These are phyloP conservation scores for Epinephelus moara DNA, from an alignment of 2,113 vertebrate genomes.

Conservation along the genomic window DNA sequence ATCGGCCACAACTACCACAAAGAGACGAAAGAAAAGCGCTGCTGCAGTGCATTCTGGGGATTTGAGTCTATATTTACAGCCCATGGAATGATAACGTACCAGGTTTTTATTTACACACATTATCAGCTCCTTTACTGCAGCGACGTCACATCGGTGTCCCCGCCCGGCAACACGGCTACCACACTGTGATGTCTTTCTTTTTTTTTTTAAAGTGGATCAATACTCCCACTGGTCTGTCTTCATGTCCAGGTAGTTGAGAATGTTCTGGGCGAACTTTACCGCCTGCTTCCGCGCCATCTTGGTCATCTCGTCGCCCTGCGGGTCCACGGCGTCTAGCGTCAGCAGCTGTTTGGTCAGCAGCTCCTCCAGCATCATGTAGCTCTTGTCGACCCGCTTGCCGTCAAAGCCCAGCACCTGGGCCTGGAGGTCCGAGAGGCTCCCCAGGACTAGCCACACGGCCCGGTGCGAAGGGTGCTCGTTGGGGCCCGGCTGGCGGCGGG, in stretches of 20 bases:
- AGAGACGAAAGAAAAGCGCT: slow-evolving; percentile 65
- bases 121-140: slow-evolving; percentile 46
- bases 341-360: slow-evolving; percentile 97
- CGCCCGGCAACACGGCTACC: background rate
- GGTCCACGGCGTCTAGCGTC: slow-evolving; percentile 95
- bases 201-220: slow-evolving; percentile 25
- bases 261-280: slow-evolving; percentile 96
- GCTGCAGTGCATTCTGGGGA: slow-evolving; percentile 79
- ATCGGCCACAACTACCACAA: slow-evolving; percentile 57
- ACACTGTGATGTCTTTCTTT: background rate
- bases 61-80: slow-evolving; percentile 71
- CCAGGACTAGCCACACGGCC: slow-evolving; percentile 92
- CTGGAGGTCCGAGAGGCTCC: slow-evolving; percentile 92
- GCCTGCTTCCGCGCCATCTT: slow-evolving; percentile 95
- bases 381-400: slow-evolving; percentile 94
- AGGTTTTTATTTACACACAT: slow-evolving; percentile 57
- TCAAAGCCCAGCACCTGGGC: slow-evolving; percentile 93
- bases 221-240: slow-evolving; percentile 99
- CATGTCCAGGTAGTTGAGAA: slow-evolving; percentile 96
- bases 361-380: slow-evolving; percentile 95
- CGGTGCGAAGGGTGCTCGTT: slow-evolving; percentile 86
- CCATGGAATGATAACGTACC: slow-evolving; percentile 53
- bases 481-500: slow-evolving; percentile 82
- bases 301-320: slow-evolving; percentile 90
- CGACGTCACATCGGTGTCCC: background rate